These are phyloP conservation scores for Lagopus leucura DNA, from an alignment of 2,113 vertebrate genomes.

Conservation along the genomic window DNA sequence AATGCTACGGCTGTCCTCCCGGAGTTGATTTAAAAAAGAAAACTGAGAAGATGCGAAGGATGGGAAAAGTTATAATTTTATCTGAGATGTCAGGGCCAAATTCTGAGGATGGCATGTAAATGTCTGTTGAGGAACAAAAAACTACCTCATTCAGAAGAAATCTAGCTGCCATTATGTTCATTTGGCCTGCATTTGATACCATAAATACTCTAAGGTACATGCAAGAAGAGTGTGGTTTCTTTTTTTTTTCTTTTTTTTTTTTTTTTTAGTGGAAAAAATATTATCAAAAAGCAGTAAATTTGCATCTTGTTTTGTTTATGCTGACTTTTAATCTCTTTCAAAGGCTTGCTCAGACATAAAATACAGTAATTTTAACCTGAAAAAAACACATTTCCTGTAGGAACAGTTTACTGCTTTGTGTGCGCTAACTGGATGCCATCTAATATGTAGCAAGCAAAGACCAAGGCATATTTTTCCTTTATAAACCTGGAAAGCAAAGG, in stretches of 20 bases:
- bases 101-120: slow-evolving; percentile 63
- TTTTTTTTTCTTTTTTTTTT: background rate
- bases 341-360: slow-evolving; percentile 1
- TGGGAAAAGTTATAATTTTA: slow-evolving; percentile 68
- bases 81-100: slow-evolving; percentile 62
- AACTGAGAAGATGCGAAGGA: slow-evolving; percentile 34
- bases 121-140: slow-evolving; percentile 38
- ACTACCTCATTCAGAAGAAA: slow-evolving; percentile 77
- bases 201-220: background rate
- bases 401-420: background rate
- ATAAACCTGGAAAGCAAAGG: background rate
- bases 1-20: slow-evolving; percentile 52
- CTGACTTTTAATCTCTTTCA: slow-evolving; percentile 18
- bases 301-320: background rate
- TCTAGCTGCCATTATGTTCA: slow-evolving; percentile 61
- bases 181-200: slow-evolving; percentile 51
- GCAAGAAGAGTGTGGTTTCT: background rate
- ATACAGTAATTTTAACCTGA: background rate
- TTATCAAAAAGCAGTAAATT: background rate
- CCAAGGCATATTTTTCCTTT: background rate
- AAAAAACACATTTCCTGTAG: background rate
- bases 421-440: background rate
- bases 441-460: background rate
- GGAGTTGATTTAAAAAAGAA: slow-evolving; percentile 47
- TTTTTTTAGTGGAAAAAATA: background rate